Conservation (phyloP, 2,113 vertebrate genomes). For the Lathamus discolor region DNA sequence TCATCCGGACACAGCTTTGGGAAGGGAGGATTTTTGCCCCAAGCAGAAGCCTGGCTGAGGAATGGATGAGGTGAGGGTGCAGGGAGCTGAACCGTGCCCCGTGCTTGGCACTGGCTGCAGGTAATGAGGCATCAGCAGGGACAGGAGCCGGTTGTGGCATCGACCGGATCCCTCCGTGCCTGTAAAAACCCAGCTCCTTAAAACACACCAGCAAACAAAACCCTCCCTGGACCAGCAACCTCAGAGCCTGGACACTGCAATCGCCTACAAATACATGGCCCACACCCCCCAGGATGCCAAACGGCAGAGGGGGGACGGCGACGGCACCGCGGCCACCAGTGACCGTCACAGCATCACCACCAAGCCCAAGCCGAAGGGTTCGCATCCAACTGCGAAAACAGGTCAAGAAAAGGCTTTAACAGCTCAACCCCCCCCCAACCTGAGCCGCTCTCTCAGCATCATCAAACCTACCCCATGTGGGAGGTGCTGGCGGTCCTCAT, state of each 20-base stretch:
- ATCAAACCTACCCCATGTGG: background rate
- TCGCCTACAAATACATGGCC: background rate
- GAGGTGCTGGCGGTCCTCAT: background rate
- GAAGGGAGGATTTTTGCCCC: background rate
- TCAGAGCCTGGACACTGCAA: background rate
- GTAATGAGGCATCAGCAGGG: background rate
- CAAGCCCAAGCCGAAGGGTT: background rate
- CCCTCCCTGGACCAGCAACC: background rate
- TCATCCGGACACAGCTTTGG: background rate
- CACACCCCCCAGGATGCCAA: background rate
- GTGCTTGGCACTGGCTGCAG: background rate
- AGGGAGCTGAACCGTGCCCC: background rate
- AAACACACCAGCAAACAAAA: background rate
- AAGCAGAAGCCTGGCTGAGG: background rate
- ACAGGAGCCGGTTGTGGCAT: background rate
- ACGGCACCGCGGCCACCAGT: background rate
- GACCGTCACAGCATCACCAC: rapidly evolving
- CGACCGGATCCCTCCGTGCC: background rate
- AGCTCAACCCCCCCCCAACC: background rate
- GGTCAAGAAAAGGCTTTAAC: background rate
- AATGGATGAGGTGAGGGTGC: background rate
- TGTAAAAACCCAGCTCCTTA: background rate
- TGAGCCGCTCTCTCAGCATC: background rate
- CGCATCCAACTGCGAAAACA: rapidly evolving
- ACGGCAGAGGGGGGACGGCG: background rate